Percentiles rank a stretch among this genome's conserved stretches.
These are phyloP conservation scores for Diaphora mendica DNA, from an alignment of 2,888 invertebrate species.

Conservation along the genomic window DNA sequence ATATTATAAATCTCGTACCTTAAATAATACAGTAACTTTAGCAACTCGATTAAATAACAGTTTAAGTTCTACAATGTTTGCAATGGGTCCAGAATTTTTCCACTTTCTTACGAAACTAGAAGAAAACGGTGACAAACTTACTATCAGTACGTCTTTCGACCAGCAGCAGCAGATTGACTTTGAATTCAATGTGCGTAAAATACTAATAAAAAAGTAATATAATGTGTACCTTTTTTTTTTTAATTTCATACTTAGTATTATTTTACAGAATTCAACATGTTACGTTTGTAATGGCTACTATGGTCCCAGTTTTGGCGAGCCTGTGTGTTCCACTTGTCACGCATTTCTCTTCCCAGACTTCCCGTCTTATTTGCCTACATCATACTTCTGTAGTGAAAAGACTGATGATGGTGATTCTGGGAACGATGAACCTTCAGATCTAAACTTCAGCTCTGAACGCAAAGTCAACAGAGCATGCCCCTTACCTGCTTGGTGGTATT, in stretches of 20 bases:
- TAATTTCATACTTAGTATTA: conserved; percentile 19
- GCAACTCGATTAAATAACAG: neutral
- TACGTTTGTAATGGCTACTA: conserved; percentile 96
- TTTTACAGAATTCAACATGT: conserved; percentile 89
- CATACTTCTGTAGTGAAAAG: conserved; percentile 84
- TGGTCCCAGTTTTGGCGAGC: conserved; percentile 96
- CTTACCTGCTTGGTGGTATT: conserved; percentile 75
- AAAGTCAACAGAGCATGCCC: conserved; percentile 72
- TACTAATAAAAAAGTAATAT: neutral
- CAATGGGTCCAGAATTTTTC: conserved; percentile 74
- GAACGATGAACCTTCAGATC: conserved; percentile 96
- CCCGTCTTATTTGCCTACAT: conserved; percentile 82
- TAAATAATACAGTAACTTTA: neutral
- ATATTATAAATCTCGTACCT: neutral
- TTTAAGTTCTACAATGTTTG: conserved; percentile 61
- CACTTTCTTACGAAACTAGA: conserved; percentile 77
- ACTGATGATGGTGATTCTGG: conserved; percentile 97
- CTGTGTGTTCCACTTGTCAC: conserved; percentile 96
- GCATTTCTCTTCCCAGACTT: conserved; percentile 96
- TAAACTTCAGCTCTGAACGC: conserved; percentile 85
- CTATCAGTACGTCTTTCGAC: conserved; percentile 63
- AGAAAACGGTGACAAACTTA: conserved; percentile 77
- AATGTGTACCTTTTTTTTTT: neutral
- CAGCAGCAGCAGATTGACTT: conserved; percentile 74
- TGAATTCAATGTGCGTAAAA: conserved; percentile 73